These are phyloP conservation scores for Nephrotoma appendiculata DNA, from an alignment of 2,888 invertebrate species.

Conservation along the genomic window DNA sequence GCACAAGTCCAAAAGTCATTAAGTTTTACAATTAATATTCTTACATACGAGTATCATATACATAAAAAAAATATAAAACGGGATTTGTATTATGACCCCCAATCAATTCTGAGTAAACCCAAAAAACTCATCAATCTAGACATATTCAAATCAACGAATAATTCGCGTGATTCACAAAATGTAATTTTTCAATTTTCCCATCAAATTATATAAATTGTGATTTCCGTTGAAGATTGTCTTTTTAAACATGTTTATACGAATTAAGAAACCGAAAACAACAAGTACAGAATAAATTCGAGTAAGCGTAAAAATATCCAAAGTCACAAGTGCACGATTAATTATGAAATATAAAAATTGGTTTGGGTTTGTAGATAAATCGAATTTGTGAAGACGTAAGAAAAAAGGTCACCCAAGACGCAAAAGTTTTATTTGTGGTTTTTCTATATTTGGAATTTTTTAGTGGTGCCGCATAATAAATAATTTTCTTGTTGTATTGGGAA, in stretches of 20 bases:
- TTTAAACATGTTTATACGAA: background rate
- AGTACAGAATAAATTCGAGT: background rate
- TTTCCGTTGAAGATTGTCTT: background rate
- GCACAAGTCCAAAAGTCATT: background rate
- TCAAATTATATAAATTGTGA: background rate
- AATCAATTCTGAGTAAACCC: background rate
- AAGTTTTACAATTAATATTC: background rate
- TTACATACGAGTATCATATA: no score
- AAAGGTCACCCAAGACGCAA: background rate
- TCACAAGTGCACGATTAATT: background rate
- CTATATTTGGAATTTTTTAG: background rate
- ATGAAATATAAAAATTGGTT: background rate
- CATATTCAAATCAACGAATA: background rate
- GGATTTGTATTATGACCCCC: background rate
- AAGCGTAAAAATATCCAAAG: background rate
- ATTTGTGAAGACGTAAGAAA: background rate
- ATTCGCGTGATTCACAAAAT: background rate
- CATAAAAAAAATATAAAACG: background rate
- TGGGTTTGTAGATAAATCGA: background rate
- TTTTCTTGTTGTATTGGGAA: background rate
- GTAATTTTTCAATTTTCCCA: background rate
- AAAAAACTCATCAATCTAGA: background rate
- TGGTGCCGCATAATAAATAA: background rate
- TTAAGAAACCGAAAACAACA: background rate
- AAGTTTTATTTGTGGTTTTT: background rate